Percentiles rank a stretch among this genome's conserved stretches.
Evolutionary conservation across 2,888 invertebrate genomes (phyloP).

Genomic region (Rotaria macrura): DNA sequence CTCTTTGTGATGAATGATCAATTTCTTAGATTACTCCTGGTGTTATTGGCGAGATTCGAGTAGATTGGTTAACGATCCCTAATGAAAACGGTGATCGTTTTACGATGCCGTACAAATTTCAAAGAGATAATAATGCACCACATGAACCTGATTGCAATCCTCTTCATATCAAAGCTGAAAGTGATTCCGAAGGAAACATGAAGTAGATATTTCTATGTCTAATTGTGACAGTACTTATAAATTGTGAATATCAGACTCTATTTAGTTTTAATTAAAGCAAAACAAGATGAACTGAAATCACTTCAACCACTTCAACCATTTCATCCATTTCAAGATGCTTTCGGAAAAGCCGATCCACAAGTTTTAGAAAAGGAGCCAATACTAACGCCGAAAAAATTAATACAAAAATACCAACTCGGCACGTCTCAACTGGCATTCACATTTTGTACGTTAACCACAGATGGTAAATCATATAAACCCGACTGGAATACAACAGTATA

Average conservation of each 20-base stretch:
- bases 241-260: neutral
- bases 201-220: neutral
- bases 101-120: neutral
- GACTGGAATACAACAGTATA: neutral
- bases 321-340: neutral
- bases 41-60: neutral
- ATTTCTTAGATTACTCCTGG: neutral
- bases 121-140: neutral
- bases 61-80: neutral
- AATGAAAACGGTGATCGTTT: neutral
- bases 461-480: neutral
- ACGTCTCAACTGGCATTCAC: neutral
- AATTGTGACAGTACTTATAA: too few species aligned
- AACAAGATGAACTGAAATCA: neutral
- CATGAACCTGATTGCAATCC: neutral
- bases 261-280: neutral
- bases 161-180: neutral
- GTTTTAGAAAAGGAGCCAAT: neutral
- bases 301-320: neutral
- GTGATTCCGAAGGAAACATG: neutral
- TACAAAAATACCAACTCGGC: neutral
- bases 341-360: neutral
- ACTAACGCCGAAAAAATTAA: neutral
- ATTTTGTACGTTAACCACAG: neutral
- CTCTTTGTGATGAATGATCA: neutral